phyloP scores from a whole-genome alignment of 2,888 invertebrate species.

The Trichopria drosophilae region DNA sequence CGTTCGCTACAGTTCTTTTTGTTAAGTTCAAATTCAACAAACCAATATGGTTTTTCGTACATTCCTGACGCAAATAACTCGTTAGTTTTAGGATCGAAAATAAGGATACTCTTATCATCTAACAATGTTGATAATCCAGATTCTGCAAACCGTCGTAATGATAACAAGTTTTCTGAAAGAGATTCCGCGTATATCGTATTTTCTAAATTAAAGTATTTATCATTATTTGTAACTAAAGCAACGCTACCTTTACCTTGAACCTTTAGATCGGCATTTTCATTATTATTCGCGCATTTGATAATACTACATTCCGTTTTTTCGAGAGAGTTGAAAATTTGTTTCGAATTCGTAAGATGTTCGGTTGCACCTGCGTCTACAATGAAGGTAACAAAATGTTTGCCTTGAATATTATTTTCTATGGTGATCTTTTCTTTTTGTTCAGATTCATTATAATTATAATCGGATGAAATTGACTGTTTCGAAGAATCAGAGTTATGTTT shows the following conservation, averaged over 20 bases:
- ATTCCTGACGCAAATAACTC: constrained; percentile 1
- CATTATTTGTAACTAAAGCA: background rate
- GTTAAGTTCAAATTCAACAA: background rate
- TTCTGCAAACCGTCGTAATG: background rate
- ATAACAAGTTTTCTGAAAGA: constrained; percentile 2
- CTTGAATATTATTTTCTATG: too few relatives aligned
- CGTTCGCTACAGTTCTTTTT: constrained; percentile 1
- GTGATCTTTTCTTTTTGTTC: too few relatives aligned
- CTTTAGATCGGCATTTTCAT: background rate
- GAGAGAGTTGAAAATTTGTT: constrained; percentile 12
- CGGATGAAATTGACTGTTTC: too few relatives aligned
- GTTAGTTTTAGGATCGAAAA: constrained; percentile 2
- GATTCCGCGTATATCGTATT: background rate
- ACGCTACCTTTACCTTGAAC: background rate
- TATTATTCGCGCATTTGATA: constrained; percentile 1
- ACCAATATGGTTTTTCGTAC: too few relatives aligned
- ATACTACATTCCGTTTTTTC: constrained; percentile 1
- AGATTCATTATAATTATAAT: too few relatives aligned
- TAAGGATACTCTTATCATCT: background rate
- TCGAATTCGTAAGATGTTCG: constrained; percentile 24
- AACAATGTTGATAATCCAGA: background rate
- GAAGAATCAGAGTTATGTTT: too few relatives aligned
- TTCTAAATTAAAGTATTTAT: background rate
- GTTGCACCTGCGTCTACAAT: constrained; percentile 24
- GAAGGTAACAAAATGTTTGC: too few relatives aligned